Base-by-base conservation (phyloP, 2,113 vertebrate genomes). In the Tylochromis polylepis region DNA sequence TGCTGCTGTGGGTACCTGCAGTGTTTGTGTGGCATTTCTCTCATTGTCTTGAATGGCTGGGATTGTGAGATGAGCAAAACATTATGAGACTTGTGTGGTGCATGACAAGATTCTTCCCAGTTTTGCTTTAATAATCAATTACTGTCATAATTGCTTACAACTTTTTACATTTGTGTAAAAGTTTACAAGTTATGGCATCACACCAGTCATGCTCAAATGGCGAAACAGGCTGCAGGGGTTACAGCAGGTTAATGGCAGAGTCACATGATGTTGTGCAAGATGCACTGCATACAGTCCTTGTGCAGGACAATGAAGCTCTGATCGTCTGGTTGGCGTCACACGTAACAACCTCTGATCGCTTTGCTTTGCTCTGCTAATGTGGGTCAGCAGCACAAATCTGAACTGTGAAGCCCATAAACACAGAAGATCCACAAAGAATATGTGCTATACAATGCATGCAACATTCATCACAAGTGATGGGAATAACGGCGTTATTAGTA, bases 1-100 rank as follows among this genome's bases (percentile, higher is more conserved):
- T 87, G 79, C 59, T 3, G 2, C 77, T 65, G 53, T 59, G 84
- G 4, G 9, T 79, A 70, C 56, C 72, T 91, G 60, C 67, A 86
- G 67, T 18, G 84, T 53, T 59, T 83, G 81, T 94, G 86, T 86
- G 83, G 82, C 65, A 91, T 92, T 93, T 91, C 86, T 87, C 79
- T 84, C 38, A 5, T 57, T 4, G 38, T 87, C 85, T 81, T 70
- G 70, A 20, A 77, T 11, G n/a, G 11, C n/a, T 77, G 10, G 18
- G 79, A 88, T 31, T 56, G 56, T 62, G 51, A 4, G 10, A 22
- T 75, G 43, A 86, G 38, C 36, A 18, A 41, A 62, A 41, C 56
- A 59, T 72, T 79, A n/a, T 90, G 16, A 70, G 85, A 87, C 86
- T 7, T 5, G 4, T 4, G 12, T 83, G 85, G n/a, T 59, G 72